phyloP scores from a whole-genome alignment of 2,113 vertebrate species.

The Laticauda colubrina region DNA sequence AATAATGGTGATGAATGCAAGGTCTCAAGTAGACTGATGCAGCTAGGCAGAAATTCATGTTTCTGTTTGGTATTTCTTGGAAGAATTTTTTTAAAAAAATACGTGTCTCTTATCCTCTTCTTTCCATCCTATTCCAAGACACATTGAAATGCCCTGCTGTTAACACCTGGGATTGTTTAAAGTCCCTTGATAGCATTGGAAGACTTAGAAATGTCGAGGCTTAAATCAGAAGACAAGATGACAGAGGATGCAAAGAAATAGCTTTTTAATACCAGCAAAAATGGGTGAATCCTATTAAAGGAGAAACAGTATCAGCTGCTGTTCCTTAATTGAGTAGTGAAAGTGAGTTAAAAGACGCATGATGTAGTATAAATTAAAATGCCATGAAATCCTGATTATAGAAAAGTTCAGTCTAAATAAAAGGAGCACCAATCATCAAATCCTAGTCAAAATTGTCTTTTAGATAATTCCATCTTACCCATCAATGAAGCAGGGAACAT shows the following conservation, averaged over 20 bases:
- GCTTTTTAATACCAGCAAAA: conserved; percentile 53
- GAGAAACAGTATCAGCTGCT: conserved; percentile 57
- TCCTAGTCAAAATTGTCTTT: conserved; percentile 54
- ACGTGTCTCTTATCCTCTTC: neutral
- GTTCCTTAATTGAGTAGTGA: conserved; percentile 60
- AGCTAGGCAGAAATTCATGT: neutral
- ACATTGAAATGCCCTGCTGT: conserved; percentile 4
- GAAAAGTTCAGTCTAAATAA: conserved; percentile 58
- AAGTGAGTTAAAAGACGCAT: conserved; percentile 62
- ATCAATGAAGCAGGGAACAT: neutral
- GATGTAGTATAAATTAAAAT: conserved; percentile 67
- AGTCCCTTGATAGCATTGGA: neutral
- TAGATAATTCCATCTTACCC: conserved; percentile 40
- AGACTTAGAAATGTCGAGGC: conserved; percentile 28
- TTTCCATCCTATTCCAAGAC: conserved; percentile 6
- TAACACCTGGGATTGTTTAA: conserved; percentile 14
- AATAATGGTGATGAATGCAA: conserved; percentile 28
- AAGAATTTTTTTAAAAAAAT: neutral
- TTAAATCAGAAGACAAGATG: conserved; percentile 33
- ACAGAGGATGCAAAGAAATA: conserved; percentile 55
- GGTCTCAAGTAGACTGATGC: neutral
- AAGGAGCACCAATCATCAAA: conserved; percentile 53
- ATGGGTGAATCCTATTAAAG: conserved; percentile 50
- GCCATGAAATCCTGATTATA: conserved; percentile 63
- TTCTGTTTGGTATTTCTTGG: neutral